Base-by-base conservation (phyloP, 1,140 invertebrate species). In the Papilio glaucus region DNA sequence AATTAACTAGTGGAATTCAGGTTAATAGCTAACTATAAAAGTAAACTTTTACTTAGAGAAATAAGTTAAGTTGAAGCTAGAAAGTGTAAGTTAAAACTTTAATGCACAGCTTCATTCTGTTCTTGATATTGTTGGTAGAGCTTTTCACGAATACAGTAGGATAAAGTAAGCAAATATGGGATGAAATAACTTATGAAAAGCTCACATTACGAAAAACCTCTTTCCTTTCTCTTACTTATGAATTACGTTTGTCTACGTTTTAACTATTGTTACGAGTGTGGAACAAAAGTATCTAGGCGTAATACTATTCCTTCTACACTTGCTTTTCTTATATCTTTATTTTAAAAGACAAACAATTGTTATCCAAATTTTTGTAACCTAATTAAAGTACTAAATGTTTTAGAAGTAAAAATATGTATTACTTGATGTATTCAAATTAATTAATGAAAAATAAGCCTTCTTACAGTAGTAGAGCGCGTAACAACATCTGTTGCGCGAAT, bases 1-100 rank as follows among this genome's bases (percentile, higher is more conserved):
- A 8, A 45, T 45, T 45, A 45, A 45, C 6, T 18, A 15, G n/a
- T 45, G n/a, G n/a, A 18, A 45, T 45, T 21, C 6, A 42, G 41
- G 41, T 42, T 42, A 42, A 42, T n/a, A 42, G 41, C 41, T 15
- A 5, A 45, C 42, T 45, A 45, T 45, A 45, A 45, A 45, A 45
- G 18, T 8, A 45, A 45, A 18, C 13, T 45, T 45, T 21, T n/a
- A 45, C 42, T 15, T 45, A n/a, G 13, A 15, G n/a, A 45, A 45
- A 45, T 45, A 45, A 5, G 7, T 21, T 33, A 3, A 33, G 29
- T 33, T 33, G 2, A 33, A 45, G n/a, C n/a, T 8, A 4, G 15
- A 4, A 15, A 8, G 15, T 15, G 13, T 45, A 45, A 45, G 42
- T 45, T 7, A 45, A 15, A 45, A n/a, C n/a, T 45, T 15, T 15